phyloP scores from a whole-genome alignment of 2,888 invertebrate species.

The Drosophila differens region DNA sequence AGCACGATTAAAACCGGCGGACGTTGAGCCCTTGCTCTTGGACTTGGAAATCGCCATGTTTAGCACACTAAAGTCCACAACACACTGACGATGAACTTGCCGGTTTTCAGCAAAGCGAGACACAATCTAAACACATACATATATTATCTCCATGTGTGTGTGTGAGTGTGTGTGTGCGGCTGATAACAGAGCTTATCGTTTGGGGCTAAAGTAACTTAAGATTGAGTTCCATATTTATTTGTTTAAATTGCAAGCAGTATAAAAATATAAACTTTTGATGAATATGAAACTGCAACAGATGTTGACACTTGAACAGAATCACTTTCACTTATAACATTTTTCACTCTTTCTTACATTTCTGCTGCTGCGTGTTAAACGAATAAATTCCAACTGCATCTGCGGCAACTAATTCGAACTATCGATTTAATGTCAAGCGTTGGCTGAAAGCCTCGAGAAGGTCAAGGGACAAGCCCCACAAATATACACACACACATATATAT shows the following conservation, averaged over 20 bases:
- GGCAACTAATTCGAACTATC: constrained; percentile 68
- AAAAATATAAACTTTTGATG: background rate
- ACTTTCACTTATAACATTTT: constrained; percentile 31
- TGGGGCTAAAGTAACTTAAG: constrained; percentile 31
- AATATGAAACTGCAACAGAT: background rate
- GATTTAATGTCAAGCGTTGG: constrained; percentile 49
- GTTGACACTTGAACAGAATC: constrained; percentile 13
- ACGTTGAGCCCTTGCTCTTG: constrained; percentile 66
- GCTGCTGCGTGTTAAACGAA: constrained; percentile 14
- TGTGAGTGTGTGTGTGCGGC: constrained; percentile 4
- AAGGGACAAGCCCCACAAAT: constrained; percentile 36
- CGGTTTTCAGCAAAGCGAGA: constrained; percentile 8
- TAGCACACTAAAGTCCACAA: constrained; percentile 44
- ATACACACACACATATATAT: background rate
- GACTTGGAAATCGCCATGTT: constrained; percentile 67
- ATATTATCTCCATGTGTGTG: constrained; percentile 15
- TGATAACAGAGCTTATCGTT: constrained; percentile 59
- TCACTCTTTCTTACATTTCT: background rate
- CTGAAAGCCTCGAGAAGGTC: constrained; percentile 56
- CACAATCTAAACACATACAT: constrained; percentile 16
- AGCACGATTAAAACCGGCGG: constrained; percentile 73
- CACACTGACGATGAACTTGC: constrained; percentile 75
- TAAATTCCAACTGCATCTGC: constrained; percentile 40
- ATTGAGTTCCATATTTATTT: constrained; percentile 10
- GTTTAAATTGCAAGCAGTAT: constrained; percentile 21